Conservation (phyloP, 2,113 vertebrate genomes). For the Psittacara wagleri region DNA sequence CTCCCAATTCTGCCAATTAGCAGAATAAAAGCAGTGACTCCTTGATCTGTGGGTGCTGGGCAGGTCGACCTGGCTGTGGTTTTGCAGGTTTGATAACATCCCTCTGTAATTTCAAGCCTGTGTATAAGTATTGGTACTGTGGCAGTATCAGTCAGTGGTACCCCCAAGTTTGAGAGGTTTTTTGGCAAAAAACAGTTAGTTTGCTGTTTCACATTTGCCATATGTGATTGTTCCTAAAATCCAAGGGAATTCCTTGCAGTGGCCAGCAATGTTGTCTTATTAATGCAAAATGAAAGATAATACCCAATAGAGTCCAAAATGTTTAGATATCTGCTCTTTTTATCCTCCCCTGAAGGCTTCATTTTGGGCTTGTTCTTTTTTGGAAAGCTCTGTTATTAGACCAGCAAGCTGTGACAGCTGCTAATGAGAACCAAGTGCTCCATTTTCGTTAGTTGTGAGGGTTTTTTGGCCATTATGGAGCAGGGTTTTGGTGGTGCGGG, state of each 20-base stretch:
- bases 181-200: neutral
- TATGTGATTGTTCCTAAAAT: neutral
- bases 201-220: neutral
- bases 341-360: neutral
- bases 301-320: neutral
- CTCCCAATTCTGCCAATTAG: fast-evolving
- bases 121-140: neutral
- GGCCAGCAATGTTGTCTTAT: neutral
- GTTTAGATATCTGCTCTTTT: neutral
- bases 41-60: neutral
- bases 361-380: neutral
- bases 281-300: neutral
- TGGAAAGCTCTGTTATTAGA: neutral
- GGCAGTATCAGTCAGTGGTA: neutral
- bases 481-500: neutral
- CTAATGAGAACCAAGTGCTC: neutral
- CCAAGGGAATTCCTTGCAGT: neutral
- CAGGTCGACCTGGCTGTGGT: neutral
- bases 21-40: neutral
- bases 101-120: neutral
- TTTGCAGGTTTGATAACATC: neutral
- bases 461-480: neutral
- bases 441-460: neutral
- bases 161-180: neutral
- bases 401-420: neutral